Conservation (phyloP, 64 coral and sea anemone species). For the Montipora sp. region DNA sequence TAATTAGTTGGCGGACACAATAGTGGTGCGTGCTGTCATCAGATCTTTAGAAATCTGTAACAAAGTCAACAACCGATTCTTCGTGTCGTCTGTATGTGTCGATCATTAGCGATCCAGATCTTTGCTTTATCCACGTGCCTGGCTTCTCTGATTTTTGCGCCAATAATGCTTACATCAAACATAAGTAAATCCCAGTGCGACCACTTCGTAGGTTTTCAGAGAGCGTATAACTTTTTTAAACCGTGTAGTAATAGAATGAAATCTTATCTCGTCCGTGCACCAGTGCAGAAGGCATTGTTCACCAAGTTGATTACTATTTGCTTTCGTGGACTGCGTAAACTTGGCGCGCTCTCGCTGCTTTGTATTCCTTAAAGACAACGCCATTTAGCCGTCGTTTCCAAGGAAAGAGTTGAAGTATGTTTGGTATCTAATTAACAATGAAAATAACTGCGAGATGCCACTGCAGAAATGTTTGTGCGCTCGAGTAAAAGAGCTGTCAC, state of each 20-base stretch:
- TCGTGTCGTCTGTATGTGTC: slow-evolving; percentile 37
- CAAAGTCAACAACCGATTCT: slow-evolving; percentile 63
- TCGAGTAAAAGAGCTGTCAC: background rate
- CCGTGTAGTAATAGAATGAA: background rate
- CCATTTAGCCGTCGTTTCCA: slow-evolving; percentile 33
- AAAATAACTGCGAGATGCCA: background rate
- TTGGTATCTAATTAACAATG: slow-evolving; percentile 41
- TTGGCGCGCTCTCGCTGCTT: background rate
- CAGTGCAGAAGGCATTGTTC: slow-evolving; percentile 13
- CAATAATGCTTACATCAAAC: background rate
- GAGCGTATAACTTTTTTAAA: background rate
- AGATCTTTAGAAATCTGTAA: slow-evolving; percentile 52
- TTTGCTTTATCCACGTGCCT: slow-evolving; percentile 56
- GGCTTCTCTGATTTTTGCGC: slow-evolving; percentile 15
- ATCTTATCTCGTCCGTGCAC: background rate
- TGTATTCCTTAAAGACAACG: background rate
- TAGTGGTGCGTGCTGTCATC: slow-evolving; percentile 75
- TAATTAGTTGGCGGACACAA: slow-evolving; percentile 83
- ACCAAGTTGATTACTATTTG: slow-evolving; percentile 11
- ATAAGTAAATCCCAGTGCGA: background rate
- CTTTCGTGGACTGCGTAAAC: background rate
- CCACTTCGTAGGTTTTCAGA: background rate
- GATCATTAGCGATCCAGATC: slow-evolving; percentile 28
- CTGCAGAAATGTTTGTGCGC: background rate
- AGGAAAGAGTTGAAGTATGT: slow-evolving; percentile 31